phyloP scores from a whole-genome alignment of 30 jellyfish, hydroid and myxozoan species.

The Turritopsis rubra region DNA sequence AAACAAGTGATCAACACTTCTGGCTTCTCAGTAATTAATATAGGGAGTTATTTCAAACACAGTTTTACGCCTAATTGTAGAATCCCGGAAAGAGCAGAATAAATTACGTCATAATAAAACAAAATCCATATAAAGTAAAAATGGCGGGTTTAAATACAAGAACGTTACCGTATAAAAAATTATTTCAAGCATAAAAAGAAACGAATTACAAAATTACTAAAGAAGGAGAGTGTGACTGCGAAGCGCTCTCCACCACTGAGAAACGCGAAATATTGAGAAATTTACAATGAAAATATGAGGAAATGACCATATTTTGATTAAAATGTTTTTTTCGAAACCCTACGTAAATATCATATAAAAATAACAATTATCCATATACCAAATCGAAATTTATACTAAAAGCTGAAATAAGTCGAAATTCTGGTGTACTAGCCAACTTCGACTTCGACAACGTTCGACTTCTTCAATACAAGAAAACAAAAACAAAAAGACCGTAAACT shows the following conservation, averaged over 20 bases:
- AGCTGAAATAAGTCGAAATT: background rate
- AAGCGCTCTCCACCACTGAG: background rate
- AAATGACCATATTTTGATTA: background rate
- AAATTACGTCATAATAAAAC: background rate
- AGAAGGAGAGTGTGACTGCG: background rate
- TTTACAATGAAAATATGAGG: background rate
- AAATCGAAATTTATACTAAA: background rate
- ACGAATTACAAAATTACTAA: background rate
- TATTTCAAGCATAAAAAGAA: background rate
- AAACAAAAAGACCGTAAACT: background rate
- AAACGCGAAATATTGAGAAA: background rate
- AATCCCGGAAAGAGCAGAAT: background rate
- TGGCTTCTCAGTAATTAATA: too few relatives aligned
- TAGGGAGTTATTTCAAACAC: too few relatives aligned
- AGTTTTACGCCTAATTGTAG: background rate
- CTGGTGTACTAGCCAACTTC: background rate
- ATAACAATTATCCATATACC: background rate
- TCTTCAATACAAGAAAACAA: background rate
- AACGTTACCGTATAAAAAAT: background rate
- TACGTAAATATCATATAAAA: background rate
- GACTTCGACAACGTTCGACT: background rate
- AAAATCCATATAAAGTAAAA: background rate
- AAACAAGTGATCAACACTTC: too few relatives aligned
- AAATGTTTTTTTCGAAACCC: background rate
- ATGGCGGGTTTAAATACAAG: background rate